A percentile compares a stretch with the other conserved stretches of the same genome.
Evolutionary conservation across 1,140 invertebrate genomes (phyloP).

Genomic region (Cotesia chilonis): DNA sequence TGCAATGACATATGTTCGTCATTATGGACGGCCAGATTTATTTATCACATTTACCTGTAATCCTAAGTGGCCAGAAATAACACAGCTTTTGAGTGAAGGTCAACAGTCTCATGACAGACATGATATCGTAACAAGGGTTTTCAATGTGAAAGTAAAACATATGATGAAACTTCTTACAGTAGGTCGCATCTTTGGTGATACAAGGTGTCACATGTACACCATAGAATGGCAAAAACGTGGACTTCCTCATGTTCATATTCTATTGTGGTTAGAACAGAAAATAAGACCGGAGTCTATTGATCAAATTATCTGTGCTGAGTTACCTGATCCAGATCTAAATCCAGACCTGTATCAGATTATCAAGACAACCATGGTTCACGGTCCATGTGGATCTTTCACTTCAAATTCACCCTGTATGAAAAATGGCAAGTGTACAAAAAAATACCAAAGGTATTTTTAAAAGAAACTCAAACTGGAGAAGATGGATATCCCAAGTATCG

Average conservation of each 20-base stretch:
- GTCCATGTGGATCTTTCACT: constrained; percentile 46
- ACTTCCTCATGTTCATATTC: too few relatives aligned
- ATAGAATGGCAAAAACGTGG: too few relatives aligned
- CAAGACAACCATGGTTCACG: constrained; percentile 3
- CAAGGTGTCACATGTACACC: too few relatives aligned
- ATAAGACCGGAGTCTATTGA: too few relatives aligned
- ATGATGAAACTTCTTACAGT: too few relatives aligned
- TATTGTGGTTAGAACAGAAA: too few relatives aligned
- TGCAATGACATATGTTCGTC: too few relatives aligned
- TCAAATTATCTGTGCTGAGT: constrained; percentile 40
- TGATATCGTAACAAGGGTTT: too few relatives aligned
- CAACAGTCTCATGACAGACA: constrained; percentile 47
- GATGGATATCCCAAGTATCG: constrained; percentile 48
- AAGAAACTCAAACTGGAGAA: constrained; percentile 48
- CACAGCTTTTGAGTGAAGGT: constrained; percentile 30
- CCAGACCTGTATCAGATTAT: constrained; percentile 26
- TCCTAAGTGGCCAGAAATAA: constrained; percentile 49
- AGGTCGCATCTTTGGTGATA: too few relatives aligned
- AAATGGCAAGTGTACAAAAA: constrained; percentile 40
- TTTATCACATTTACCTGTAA: constrained; percentile 34
- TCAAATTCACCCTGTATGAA: constrained; percentile 30
- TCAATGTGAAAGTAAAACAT: too few relatives aligned
- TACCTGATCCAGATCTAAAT: constrained; percentile 37
- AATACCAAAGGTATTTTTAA: constrained; percentile 49
- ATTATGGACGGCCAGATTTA: too few relatives aligned